These are phyloP conservation scores for Nomada goodeniana DNA, from an alignment of 2,888 invertebrate genomes.

Conservation along the genomic window DNA sequence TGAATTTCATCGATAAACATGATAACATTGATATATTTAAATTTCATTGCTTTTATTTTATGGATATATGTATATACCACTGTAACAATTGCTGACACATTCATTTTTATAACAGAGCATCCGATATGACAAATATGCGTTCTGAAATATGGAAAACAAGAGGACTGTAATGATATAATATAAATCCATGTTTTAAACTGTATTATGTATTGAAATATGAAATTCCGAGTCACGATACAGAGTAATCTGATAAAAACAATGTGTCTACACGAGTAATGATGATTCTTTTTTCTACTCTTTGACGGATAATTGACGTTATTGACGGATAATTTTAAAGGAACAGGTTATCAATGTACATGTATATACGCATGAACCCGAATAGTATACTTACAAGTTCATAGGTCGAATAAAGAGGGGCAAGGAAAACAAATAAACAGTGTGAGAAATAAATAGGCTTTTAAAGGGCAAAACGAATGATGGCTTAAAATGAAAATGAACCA, in stretches of 20 bases:
- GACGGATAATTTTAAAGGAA: conserved; percentile 21
- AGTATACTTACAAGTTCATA: background rate
- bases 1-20: conserved; percentile 55
- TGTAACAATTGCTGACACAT: conserved; percentile 62
- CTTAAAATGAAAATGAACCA: conserved; percentile 24
- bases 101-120: conserved; percentile 3
- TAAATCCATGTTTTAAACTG: background rate
- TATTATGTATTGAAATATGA: background rate
- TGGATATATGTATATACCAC: conserved; percentile 39
- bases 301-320: conserved; percentile 13
- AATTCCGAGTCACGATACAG: background rate
- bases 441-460: conserved; percentile 8
- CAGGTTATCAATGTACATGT: conserved; percentile 39
- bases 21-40: conserved; percentile 48
- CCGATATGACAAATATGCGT: background rate
- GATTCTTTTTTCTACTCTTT: background rate
- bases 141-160: background rate
- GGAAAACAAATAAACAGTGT: background rate
- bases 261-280: background rate
- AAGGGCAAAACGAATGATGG: conserved; percentile 22
- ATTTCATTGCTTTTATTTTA: conserved; percentile 60
- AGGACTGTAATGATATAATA: background rate
- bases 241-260: background rate
- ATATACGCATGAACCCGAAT: conserved; percentile 1
- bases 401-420: background rate